These are phyloP conservation scores for Panagrolaimus sp. DNA, from an alignment of 1,140 invertebrate species.

Conservation along the genomic window DNA sequence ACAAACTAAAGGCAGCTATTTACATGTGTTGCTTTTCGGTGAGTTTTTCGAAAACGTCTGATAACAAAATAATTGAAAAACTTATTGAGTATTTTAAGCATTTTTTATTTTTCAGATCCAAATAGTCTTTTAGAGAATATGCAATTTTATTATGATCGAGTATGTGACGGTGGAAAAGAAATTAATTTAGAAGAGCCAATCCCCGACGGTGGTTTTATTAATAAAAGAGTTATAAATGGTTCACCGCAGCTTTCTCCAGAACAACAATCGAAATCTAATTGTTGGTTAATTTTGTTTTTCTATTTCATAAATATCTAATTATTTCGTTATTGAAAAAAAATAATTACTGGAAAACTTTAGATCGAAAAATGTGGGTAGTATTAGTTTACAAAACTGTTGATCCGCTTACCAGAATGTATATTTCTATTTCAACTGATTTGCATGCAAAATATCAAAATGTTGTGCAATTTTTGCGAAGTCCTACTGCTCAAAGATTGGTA, in stretches of 20 bases:
- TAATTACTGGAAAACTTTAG: background rate
- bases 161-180: background rate
- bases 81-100: no score
- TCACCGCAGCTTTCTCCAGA: background rate
- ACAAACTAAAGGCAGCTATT: conserved; percentile 12
- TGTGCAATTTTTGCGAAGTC: background rate
- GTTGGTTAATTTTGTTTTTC: background rate
- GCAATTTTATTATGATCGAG: conserved; percentile 15
- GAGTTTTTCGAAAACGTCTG: background rate
- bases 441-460: conserved; percentile 13
- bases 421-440: conserved; percentile 11
- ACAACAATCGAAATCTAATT: background rate
- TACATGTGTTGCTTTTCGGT: conserved; percentile 13
- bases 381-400: conserved; percentile 15
- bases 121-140: conserved; percentile 3
- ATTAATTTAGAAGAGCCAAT: conserved; percentile 12
- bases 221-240: conserved; percentile 5
- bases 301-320: background rate
- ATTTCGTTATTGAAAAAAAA: background rate
- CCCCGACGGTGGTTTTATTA: conserved; percentile 14
- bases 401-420: conserved; percentile 1
- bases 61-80: no score
- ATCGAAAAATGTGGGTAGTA: conserved; percentile 16
- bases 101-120: background rate
- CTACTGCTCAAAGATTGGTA: conserved; percentile 7